A percentile compares a stretch with the other conserved stretches of the same genome.
These are phyloP conservation scores for Ashinkailepas kermadecensis DNA, from an alignment of 2,888 invertebrate genomes.

Conservation along the genomic window DNA sequence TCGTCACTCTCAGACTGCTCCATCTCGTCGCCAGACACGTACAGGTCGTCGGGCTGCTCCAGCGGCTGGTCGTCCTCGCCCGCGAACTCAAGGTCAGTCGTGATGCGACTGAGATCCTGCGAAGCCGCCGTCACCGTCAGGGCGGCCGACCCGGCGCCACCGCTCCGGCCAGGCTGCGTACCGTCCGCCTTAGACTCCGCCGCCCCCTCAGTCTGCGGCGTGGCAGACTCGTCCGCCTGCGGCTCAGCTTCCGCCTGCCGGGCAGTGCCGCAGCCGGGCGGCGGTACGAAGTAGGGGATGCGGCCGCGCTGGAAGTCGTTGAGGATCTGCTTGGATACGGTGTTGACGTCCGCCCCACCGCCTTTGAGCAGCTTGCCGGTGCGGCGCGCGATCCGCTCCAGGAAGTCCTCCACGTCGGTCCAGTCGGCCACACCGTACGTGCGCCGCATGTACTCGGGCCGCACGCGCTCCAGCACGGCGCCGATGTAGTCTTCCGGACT, in stretches of 20 bases:
- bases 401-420: conserved; percentile 73
- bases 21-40: conserved; percentile 35
- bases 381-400: conserved; percentile 79
- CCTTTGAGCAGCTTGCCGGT: conserved; percentile 87
- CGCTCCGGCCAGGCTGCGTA: not conserved
- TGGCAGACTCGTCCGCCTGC: conserved; percentile 12
- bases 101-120: conserved; percentile 42
- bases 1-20: conserved; percentile 35
- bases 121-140: conserved; percentile 35
- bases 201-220: not conserved
- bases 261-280: conserved; percentile 70
- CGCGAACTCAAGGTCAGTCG: conserved; percentile 41
- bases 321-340: conserved; percentile 85
- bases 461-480: conserved; percentile 75
- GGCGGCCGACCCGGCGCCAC: conserved; percentile 2
- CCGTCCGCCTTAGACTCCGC: conserved; percentile 5
- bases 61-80: conserved; percentile 41
- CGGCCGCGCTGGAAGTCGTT: conserved; percentile 99
- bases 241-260: conserved; percentile 38
- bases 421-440: conserved; percentile 76
- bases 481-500: conserved; percentile 92
- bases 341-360: conserved; percentile 89
- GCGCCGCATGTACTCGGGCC: conserved; percentile 76
- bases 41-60: conserved; percentile 34
- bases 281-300: conserved; percentile 85